These are phyloP conservation scores for Crocuta crocuta DNA, from an alignment of 2,113 vertebrate species.

Conservation along the genomic window DNA sequence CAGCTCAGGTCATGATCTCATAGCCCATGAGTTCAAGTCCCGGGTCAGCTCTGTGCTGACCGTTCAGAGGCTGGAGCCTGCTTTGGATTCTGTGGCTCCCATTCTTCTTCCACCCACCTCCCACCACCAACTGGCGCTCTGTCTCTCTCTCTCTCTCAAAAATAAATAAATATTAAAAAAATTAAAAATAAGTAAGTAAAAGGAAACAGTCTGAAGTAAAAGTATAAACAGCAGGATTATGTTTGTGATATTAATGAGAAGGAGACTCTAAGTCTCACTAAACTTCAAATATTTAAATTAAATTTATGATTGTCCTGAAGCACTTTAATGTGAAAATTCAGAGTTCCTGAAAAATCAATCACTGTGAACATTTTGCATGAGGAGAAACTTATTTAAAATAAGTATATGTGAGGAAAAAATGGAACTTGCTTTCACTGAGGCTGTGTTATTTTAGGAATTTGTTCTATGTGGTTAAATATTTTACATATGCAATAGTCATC, in stretches of 20 bases:
- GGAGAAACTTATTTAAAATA: not conserved
- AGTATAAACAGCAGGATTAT: not conserved
- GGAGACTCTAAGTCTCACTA: not conserved
- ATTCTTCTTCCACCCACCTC: too few relatives aligned
- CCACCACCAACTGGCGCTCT: too few relatives aligned
- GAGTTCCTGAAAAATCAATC: not conserved
- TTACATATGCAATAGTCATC: not conserved
- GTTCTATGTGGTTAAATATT: not conserved
- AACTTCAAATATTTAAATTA: conserved; percentile 17
- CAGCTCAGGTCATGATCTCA: too few relatives aligned
- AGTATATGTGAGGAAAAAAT: not conserved
- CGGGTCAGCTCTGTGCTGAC: too few relatives aligned
- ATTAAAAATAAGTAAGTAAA: not conserved
- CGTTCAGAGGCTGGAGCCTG: too few relatives aligned
- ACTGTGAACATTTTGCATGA: not conserved
- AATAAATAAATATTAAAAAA: too few relatives aligned
- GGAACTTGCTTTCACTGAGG: not conserved
- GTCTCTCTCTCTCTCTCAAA: too few relatives aligned
- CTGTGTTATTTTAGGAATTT: not conserved
- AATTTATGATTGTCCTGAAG: not conserved
- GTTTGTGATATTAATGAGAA: not conserved
- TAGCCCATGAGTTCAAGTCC: too few relatives aligned
- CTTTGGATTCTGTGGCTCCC: too few relatives aligned
- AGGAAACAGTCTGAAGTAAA: not conserved
- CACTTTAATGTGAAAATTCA: not conserved